Evolutionary conservation across 1,140 invertebrate species (phyloP).

Genomic region (Latrodectus geometricus): DNA sequence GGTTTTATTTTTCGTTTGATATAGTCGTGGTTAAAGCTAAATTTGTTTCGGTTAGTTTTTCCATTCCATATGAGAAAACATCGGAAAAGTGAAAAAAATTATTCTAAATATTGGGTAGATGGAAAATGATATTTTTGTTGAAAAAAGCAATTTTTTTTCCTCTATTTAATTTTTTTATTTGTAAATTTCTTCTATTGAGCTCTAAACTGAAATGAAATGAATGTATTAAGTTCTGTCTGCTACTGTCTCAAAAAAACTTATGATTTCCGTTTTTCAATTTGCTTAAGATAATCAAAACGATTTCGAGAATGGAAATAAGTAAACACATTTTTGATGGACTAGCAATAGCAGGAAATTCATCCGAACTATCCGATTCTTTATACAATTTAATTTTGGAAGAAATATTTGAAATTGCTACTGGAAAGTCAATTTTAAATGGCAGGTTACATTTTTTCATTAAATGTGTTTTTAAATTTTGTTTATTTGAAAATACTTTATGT

Average conservation of each 20-base stretch:
- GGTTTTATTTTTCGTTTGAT: too few relatives aligned
- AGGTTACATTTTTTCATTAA: neutral
- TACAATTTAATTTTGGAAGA: neutral
- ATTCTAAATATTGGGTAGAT: too few relatives aligned
- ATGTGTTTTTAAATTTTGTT: neutral
- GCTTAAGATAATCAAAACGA: neutral
- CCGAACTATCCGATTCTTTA: neutral
- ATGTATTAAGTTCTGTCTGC: neutral
- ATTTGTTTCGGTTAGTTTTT: too few relatives aligned
- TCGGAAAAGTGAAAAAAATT: too few relatives aligned
- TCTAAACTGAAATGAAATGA: neutral
- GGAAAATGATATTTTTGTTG: too few relatives aligned
- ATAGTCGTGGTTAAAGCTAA: too few relatives aligned
- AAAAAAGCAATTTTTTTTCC: too few relatives aligned
- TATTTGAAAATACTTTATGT: too few relatives aligned
- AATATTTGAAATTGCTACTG: neutral
- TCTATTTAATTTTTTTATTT: too few relatives aligned
- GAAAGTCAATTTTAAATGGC: conserved; percentile 5
- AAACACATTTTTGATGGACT: conserved; percentile 12
- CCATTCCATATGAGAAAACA: too few relatives aligned
- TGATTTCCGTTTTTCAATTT: neutral
- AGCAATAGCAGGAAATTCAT: neutral
- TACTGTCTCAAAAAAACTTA: neutral
- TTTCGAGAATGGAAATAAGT: conserved; percentile 2
- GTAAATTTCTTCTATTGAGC: neutral